A percentile compares a stretch with the other conserved stretches of the same genome.
Evolutionary conservation across 2,113 vertebrate genomes (phyloP).

Genomic region (Mesitornis unicolor): DNA sequence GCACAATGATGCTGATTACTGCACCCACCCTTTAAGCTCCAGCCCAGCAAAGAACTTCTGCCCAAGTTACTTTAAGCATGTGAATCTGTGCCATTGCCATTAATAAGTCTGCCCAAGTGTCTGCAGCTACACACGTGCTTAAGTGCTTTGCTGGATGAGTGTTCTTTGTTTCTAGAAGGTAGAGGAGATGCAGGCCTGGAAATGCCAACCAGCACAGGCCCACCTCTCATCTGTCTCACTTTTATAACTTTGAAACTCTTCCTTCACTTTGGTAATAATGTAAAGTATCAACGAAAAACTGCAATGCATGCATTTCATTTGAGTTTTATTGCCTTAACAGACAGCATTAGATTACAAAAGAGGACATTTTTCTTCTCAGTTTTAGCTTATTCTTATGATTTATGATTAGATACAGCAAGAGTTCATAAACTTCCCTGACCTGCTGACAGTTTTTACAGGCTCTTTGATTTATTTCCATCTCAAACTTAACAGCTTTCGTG

Average conservation of each 20-base stretch:
- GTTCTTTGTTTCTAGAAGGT: slow-evolving; percentile 8
- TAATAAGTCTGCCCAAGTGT: neutral
- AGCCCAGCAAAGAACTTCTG: neutral
- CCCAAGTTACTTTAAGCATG: neutral
- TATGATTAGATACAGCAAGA: slow-evolving; percentile 85
- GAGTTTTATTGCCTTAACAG: slow-evolving; percentile 86
- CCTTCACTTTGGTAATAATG: slow-evolving; percentile 81
- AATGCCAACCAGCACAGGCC: neutral
- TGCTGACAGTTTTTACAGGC: slow-evolving; percentile 86
- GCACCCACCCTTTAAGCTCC: neutral
- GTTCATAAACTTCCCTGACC: slow-evolving; percentile 90
- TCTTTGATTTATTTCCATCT: slow-evolving; percentile 87
- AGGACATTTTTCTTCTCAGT: slow-evolving; percentile 83
- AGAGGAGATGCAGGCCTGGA: neutral
- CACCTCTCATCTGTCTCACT: slow-evolving; percentile 71
- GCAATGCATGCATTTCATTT: slow-evolving; percentile 84
- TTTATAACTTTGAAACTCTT: slow-evolving; percentile 78
- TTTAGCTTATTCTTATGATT: slow-evolving; percentile 88
- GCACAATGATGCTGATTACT: no score
- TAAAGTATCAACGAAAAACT: slow-evolving; percentile 84
- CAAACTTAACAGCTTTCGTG: slow-evolving; percentile 85
- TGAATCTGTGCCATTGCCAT: neutral
- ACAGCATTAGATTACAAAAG: slow-evolving; percentile 86
- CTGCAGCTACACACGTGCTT: neutral
- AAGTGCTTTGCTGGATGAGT: neutral